Evolutionary conservation across 2,113 vertebrate species (phyloP), one percentile per base, ranked within the genome.

Genomic region (Phaethornis superciliosus): DNA sequence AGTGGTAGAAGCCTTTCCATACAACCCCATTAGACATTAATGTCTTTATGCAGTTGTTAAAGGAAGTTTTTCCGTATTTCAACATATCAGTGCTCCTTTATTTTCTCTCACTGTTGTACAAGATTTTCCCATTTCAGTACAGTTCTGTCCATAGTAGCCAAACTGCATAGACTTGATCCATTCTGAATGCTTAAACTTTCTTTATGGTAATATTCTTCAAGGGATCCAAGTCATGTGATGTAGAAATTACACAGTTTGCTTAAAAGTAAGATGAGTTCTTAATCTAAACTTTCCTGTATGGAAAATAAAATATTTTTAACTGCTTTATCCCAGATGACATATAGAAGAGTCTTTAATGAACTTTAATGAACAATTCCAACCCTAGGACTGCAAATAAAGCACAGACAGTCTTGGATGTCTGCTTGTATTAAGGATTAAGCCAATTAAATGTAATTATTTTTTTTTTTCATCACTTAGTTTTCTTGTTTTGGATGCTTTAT

Each of bases 41-140:
- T 63, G 28, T 59, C 32, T 30, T 82, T 56, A 30, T 0, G 10
- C 10, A 79, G 51, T 7, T 72, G 4, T 58, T 71, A 30, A 21
- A 52, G 37, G 56, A 79, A 7, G 0, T 8, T 33, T 59, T 64
- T 51, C 17, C 6, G 0, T 60, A 44, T 62, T 68, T 49, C 18
- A 32, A 0, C 9, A 10, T 30, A 81, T 55, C 10, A 40, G 0
- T 35, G 11, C 18, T 90, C 17, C 4, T 44, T 23, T 58, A 0
- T 52, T 89, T 79, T 46, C 4, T 87, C 22, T 65, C 28, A 33
- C 12, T 21, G 0, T 44, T 33, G 8, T 16, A 15, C 46, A 55
- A 21, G n/a, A 32, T 79, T 32, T 20, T 51, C 10, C 7, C 12
- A 27, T 55, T 74, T 59, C 33, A 62, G 0, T 59, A 28, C 1